Percentiles rank a stretch among this genome's conserved stretches.
These are phyloP conservation scores for Microcebus griseorufus DNA, from an alignment of 2,113 vertebrate species.

Conservation along the genomic window DNA sequence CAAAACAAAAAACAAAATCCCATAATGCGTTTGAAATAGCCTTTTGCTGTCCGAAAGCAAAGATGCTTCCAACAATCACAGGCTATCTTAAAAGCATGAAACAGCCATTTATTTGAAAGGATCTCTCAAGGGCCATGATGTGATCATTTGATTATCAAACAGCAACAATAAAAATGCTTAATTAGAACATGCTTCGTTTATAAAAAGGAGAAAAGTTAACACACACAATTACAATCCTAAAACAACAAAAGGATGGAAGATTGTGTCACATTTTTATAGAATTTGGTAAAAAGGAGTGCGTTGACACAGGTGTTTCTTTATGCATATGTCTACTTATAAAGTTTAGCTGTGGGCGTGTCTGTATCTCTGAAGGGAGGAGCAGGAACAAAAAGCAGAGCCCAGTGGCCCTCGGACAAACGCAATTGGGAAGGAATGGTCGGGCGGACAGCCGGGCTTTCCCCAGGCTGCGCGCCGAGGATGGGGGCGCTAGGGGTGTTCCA, in stretches of 20 bases:
- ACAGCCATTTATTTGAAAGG: background rate
- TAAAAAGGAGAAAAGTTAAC: background rate
- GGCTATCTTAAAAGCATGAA: background rate
- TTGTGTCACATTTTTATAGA: background rate
- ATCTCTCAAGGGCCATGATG: background rate
- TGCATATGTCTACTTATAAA: background rate
- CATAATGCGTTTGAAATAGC: background rate
- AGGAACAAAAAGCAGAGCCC: background rate
- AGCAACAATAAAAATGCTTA: background rate
- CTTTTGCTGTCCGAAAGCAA: background rate
- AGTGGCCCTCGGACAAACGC: background rate
- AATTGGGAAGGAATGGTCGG: background rate
- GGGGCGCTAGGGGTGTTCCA: background rate
- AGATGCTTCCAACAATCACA: background rate
- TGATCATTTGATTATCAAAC: background rate
- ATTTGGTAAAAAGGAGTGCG: background rate
- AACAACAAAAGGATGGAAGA: background rate
- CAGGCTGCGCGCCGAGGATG: background rate
- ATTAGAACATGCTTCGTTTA: background rate
- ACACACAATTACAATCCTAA: too few relatives aligned
- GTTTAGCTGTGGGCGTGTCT: background rate
- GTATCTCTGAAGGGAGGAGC: background rate
- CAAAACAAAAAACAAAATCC: background rate
- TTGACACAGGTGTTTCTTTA: background rate
- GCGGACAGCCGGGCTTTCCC: background rate